Conservation (phyloP, 2,888 invertebrate genomes). For the Himalopsyche kuldschensis region DNA sequence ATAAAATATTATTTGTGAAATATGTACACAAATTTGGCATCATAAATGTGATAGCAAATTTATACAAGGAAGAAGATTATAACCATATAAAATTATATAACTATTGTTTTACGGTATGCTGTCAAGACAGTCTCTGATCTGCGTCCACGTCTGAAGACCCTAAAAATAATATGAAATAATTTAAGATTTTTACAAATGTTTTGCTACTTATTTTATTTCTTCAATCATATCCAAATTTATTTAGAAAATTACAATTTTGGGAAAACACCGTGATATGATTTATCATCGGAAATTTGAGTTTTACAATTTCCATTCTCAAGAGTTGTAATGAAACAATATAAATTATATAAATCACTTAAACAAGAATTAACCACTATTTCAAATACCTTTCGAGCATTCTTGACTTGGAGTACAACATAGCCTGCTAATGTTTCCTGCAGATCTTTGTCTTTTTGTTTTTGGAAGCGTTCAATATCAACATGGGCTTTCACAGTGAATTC, state of each 20-base stretch:
- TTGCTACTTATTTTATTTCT: neutral
- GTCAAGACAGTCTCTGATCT: conserved; percentile 73
- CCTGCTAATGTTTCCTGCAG: conserved; percentile 70
- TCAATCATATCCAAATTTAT: neutral
- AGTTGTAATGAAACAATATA: neutral
- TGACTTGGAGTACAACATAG: conserved; percentile 71
- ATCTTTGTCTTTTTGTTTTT: conserved; percentile 72
- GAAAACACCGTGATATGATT: neutral
- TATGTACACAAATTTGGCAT: neutral
- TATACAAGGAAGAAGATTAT: neutral
- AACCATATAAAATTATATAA: neutral
- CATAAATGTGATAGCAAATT: neutral
- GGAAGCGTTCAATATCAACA: conserved; percentile 71
- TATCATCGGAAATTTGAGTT: too few relatives aligned
- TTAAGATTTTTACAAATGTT: neutral
- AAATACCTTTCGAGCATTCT: conserved; percentile 72
- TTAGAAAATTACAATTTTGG: neutral
- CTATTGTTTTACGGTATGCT: conserved; percentile 63
- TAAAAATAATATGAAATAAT: conserved; percentile 47
- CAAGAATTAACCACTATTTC: neutral
- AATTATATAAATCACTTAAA: neutral
- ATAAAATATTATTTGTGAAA: neutral
- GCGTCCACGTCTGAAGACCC: conserved; percentile 77
- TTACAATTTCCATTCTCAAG: neutral
- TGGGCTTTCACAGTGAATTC: conserved; percentile 69